Percentiles rank a stretch among this genome's conserved stretches.
Conservation (phyloP, 2,113 vertebrate species). For the Centropristis striata region DNA sequence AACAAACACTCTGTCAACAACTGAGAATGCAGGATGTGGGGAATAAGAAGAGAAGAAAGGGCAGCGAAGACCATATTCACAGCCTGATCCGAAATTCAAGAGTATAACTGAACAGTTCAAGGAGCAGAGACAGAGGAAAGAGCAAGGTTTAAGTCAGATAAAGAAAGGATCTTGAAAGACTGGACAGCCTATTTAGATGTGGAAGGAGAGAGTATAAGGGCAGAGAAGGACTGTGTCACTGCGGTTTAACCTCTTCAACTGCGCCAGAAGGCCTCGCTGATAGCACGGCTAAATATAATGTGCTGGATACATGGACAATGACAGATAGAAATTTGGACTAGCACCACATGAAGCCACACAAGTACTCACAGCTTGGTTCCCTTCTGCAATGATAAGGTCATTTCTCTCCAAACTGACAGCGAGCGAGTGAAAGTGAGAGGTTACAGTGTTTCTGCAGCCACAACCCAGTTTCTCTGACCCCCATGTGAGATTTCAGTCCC, state of each 20-base stretch:
- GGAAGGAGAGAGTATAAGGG: conserved; percentile 17
- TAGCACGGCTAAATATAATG: conserved; percentile 77
- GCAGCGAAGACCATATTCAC: conserved; percentile 20
- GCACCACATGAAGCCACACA: conserved; percentile 23
- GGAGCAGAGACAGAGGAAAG: conserved; percentile 13
- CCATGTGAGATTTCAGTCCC: neutral
- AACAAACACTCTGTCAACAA: conserved; percentile 52
- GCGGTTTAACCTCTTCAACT: conserved; percentile 64
- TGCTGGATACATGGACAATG: conserved; percentile 59
- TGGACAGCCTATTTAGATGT: conserved; percentile 36
- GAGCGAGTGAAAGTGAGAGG: conserved; percentile 16
- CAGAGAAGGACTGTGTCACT: conserved; percentile 34
- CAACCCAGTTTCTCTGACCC: neutral
- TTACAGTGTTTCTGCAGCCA: conserved; percentile 7
- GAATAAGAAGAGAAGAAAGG: conserved; percentile 38
- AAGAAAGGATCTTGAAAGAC: conserved; percentile 32
- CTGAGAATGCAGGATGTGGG: conserved; percentile 27
- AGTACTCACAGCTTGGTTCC: neutral
- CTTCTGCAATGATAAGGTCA: conserved; percentile 46
- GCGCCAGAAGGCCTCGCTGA: conserved; percentile 59
- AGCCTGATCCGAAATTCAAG: conserved; percentile 33
- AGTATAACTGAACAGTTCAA: conserved; percentile 19
- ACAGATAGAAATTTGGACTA: conserved; percentile 62
- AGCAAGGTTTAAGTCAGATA: conserved; percentile 35
- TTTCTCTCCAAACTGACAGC: conserved; percentile 45